Evolutionary conservation across 2,888 invertebrate species (phyloP).

Genomic region (Parnassius apollo): DNA sequence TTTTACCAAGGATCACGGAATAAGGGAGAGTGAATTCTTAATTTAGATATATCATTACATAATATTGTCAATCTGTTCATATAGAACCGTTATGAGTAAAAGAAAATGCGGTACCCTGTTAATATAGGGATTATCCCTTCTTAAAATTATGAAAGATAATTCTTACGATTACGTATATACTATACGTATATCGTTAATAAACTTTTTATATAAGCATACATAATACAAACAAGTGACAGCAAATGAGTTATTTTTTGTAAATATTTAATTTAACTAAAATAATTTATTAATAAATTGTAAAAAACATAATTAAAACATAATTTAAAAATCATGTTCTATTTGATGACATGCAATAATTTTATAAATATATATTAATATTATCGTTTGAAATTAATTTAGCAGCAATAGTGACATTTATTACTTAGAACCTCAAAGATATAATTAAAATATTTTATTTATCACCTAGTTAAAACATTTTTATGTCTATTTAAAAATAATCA

Average conservation of each 20-base stretch:
- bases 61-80: slow-evolving; percentile 67
- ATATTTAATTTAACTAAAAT: neutral
- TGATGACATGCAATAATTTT: slow-evolving; percentile 8
- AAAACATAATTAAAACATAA: neutral
- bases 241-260: slow-evolving; percentile 13
- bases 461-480: slow-evolving; percentile 16
- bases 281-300: neutral
- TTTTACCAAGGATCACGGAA: slow-evolving; percentile 34
- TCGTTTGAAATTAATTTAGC: slow-evolving; percentile 14
- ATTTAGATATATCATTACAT: slow-evolving; percentile 39
- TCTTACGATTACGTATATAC: slow-evolving; percentile 40
- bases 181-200: slow-evolving; percentile 44
- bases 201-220: slow-evolving; percentile 23
- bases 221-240: neutral
- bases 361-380: neutral
- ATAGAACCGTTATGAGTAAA: slow-evolving; percentile 44
- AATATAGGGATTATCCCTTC: slow-evolving; percentile 42
- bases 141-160: slow-evolving; percentile 33
- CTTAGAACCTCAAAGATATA: neutral
- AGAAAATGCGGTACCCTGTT: slow-evolving; percentile 63
- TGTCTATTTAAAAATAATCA: slow-evolving; percentile 29
- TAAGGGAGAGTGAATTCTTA: slow-evolving; percentile 46
- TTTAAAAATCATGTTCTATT: neutral
- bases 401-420: slow-evolving; percentile 3
- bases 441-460: slow-evolving; percentile 7